Base-by-base conservation (phyloP, 2,888 invertebrate genomes). In the Thymelicus lineola region DNA sequence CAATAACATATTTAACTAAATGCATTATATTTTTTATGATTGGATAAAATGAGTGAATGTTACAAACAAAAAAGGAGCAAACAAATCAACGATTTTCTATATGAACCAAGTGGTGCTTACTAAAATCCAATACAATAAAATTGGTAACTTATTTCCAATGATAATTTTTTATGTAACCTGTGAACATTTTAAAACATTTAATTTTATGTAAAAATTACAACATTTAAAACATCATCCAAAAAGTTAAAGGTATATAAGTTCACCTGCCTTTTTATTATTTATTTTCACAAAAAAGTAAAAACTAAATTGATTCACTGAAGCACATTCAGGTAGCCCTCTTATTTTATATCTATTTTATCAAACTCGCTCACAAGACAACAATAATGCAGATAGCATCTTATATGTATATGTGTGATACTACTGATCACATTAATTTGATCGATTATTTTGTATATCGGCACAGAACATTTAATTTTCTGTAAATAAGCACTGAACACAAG, bases 1-100 rank as follows among this genome's bases (percentile, higher is more conserved):
- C 87, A 87, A 81, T 82, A 84, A 82, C 81, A 78, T 83, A 82
- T 84, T 83, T 86, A 88, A 87, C 85, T 88, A 88, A 88, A 88
- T 87, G 87, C 87, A 82, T 84, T 85, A 88, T 81, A 85, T 82
- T 85, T 83, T 80, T 79, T 75, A 76, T 85, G 81, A 58, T 38
- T 57, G 28, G 28, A 48, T 35, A 28, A 45, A 66, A 66, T 57
- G 62, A 46, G 61, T 62, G 67, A 61, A 60, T 55, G 60, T 45
- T 46, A 55, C 36, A 45, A 36, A 63, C 48, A 50, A 17, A 63
- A 63, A 60, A 60, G 61, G 45, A 62, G 62, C 20, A n/a, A 62
- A 62, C 35, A 9, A 48, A 62, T 20, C 15, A 63, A 15, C 5
- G 10, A 63, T 38, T 63, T 35, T 53, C 12, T 63, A 36, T 7